phyloP scores from a whole-genome alignment of 2,113 vertebrate species.

The Paralichthys olivaceus region DNA sequence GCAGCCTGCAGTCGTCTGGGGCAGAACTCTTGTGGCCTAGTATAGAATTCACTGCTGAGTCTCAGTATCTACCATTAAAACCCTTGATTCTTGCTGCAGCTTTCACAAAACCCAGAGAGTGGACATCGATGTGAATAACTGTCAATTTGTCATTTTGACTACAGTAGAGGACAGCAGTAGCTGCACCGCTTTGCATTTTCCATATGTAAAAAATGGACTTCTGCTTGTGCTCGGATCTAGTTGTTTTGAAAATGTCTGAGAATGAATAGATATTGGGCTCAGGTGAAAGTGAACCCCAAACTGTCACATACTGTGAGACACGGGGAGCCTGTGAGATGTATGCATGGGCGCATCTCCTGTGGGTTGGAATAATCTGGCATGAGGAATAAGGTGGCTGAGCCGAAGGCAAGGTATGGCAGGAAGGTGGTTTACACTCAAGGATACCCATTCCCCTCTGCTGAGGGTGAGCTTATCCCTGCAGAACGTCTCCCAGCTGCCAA shows the following conservation, averaged over 20 bases:
- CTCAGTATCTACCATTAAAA: constrained; percentile 23
- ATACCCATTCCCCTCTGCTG: constrained; percentile 59
- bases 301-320: constrained; percentile 50
- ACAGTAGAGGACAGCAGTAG: constrained; percentile 6
- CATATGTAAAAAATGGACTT: constrained; percentile 18
- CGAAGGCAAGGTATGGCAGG: constrained; percentile 65
- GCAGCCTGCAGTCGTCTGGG: neutral
- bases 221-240: constrained; percentile 25
- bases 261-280: constrained; percentile 66
- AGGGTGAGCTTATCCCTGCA: constrained; percentile 79
- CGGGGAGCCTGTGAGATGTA: constrained; percentile 45
- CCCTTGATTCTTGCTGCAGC: constrained; percentile 26
- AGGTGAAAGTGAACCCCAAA: constrained; percentile 55
- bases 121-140: constrained; percentile 31
- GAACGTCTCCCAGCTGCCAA: constrained; percentile 75
- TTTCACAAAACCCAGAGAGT: constrained; percentile 3
- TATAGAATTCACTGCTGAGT: constrained; percentile 22
- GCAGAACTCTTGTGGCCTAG: neutral
- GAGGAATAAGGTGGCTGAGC: constrained; percentile 60
- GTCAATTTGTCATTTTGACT: constrained; percentile 29
- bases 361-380: constrained; percentile 70
- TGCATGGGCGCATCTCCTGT: constrained; percentile 64
- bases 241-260: constrained; percentile 34
- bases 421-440: constrained; percentile 70
- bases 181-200: constrained; percentile 12